Evolutionary conservation across 2,113 vertebrate genomes (phyloP).

Genomic region (Mystacornis crossleyi): DNA sequence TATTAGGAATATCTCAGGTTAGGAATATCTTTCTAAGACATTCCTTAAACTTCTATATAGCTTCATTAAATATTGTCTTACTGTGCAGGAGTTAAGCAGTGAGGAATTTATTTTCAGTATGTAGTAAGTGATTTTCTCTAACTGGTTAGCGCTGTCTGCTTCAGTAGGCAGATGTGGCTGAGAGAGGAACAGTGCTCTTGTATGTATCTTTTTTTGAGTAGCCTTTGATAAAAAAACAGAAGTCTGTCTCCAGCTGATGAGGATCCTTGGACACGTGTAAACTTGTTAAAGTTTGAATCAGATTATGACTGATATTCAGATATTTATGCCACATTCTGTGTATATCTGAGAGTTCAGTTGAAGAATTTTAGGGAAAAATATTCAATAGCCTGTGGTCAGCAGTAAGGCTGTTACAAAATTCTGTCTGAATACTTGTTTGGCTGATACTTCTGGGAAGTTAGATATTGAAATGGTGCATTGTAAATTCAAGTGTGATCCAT

Average conservation of each 20-base stretch:
- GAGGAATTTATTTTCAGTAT: background rate
- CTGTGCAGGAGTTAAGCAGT: background rate
- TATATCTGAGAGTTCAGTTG: background rate
- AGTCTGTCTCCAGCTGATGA: background rate
- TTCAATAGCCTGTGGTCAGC: background rate
- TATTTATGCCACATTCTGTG: background rate
- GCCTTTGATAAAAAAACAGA: background rate
- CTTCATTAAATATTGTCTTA: background rate
- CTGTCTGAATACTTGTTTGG: background rate
- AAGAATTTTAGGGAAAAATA: background rate
- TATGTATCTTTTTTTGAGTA: background rate
- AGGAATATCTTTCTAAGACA: background rate
- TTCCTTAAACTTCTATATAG: background rate
- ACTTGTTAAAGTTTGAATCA: background rate
- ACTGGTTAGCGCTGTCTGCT: background rate
- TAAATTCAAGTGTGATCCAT: background rate
- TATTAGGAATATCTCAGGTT: background rate
- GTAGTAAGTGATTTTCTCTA: background rate
- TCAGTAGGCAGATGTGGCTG: background rate
- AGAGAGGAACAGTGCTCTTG: background rate
- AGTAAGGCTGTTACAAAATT: background rate
- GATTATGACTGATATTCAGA: background rate
- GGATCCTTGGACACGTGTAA: rapidly evolving
- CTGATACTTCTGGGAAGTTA: background rate
- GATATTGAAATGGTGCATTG: background rate